Evolutionary conservation across 2,888 invertebrate species (phyloP).

Genomic region (Drosophila atroscutellata): DNA sequence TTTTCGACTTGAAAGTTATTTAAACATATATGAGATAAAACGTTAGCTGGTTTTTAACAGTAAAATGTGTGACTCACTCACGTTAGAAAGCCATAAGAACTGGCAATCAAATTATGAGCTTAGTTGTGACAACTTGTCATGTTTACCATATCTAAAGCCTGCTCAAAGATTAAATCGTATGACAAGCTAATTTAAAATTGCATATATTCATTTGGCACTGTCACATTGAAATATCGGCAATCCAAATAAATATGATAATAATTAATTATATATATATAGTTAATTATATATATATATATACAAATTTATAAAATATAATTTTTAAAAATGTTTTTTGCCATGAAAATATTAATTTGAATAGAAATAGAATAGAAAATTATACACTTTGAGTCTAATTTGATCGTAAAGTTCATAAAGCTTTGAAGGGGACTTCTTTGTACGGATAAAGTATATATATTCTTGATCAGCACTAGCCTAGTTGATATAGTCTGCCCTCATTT

Average conservation of each 20-base stretch:
- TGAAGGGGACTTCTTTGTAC: neutral
- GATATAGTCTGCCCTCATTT: neutral
- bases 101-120: neutral
- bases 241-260: neutral
- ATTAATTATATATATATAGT: neutral
- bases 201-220: neutral
- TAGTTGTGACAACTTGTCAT: neutral
- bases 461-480: neutral
- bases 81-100: neutral
- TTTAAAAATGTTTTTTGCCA: too few species aligned
- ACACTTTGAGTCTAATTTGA: neutral
- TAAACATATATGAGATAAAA: neutral
- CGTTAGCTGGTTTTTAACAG: neutral
- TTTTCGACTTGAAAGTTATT: constrained; percentile 8
- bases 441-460: neutral
- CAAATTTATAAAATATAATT: too few species aligned
- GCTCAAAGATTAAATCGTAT: neutral
- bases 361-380: too few species aligned
- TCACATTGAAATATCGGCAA: too few species aligned
- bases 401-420: neutral
- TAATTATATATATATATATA: too few species aligned
- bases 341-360: too few species aligned
- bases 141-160: neutral
- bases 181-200: neutral
- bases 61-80: neutral